These are phyloP conservation scores for Tipula confusa DNA, from an alignment of 2,888 invertebrate genomes.

Conservation along the genomic window DNA sequence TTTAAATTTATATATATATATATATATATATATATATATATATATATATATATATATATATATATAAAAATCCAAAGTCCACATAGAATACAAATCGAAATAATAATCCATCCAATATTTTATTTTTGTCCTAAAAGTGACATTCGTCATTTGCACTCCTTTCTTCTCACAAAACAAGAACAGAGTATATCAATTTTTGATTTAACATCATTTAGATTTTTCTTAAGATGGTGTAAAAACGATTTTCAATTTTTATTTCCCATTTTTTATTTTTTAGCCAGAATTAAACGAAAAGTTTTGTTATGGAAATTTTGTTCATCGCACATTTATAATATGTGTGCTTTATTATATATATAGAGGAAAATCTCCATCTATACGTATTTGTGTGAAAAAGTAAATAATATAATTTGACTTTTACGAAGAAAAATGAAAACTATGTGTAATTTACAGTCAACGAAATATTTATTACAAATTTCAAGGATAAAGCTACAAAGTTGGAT, in stretches of 20 bases:
- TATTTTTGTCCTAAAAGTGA: not conserved
- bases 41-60: not conserved
- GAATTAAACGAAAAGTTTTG: conserved; percentile 7
- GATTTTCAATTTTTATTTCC: not conserved
- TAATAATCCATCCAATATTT: not conserved
- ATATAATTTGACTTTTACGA: not conserved
- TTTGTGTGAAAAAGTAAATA: not conserved
- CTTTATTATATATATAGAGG: too few relatives aligned
- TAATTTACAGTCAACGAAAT: not conserved
- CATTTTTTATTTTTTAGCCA: not conserved
- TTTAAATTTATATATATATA: not conserved
- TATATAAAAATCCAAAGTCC: not conserved
- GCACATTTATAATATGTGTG: not conserved
- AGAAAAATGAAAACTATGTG: not conserved
- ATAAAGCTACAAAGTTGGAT: not conserved
- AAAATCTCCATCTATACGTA: too few relatives aligned
- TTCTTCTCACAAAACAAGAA: not conserved
- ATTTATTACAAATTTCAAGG: too few relatives aligned
- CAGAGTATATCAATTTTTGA: not conserved
- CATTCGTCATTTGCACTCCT: not conserved
- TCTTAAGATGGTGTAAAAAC: not conserved
- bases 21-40: not conserved
- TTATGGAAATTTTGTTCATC: not conserved
- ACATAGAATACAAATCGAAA: not conserved
- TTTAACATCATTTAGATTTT: not conserved